Base-by-base conservation (phyloP, 2,888 invertebrate genomes). In the Neria commutata region DNA sequence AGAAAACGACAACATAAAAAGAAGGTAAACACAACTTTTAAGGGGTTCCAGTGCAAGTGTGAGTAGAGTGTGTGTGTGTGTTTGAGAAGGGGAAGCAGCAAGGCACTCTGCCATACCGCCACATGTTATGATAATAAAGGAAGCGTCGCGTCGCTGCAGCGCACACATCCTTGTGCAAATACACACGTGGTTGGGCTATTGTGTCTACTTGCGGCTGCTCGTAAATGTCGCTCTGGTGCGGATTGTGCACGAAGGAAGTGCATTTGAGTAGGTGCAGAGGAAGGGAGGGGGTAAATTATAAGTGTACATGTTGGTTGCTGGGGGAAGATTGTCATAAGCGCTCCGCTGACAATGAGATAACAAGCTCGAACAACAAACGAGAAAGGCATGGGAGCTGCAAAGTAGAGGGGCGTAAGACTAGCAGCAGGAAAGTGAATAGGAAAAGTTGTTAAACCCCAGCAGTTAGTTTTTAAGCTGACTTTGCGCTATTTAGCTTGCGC, bases 121-220 rank as follows among this genome's bases (percentile, higher is more conserved):
- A n/a, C n/a, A n/a, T n/a, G n/a, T n/a, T n/a, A n/a, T 6, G 55
- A 50, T 69, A 73, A 67, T 68, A 68, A 63, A 69, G 74, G 61
- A 67, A 72, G 72, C 58, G 64, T 14, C 37, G 6, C n/a, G 6
- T 4, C 16, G 14, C n/a, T 10, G 14, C n/a, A 17, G 58, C 59
- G 56, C 64, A 58, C 60, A 66, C 63, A 72, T 74, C 72, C 72
- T 72, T 74, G 67, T 67, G 67, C 73, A 72, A 72, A 72, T 68
- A 74, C 73, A 67, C 73, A 72, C 73, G 74, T 74, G 72, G 68
- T 70, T 68, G 68, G 68, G 71, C 19, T 17, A 19, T 6, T 42
- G n/a, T n/a, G n/a, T n/a, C n/a, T n/a, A n/a, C n/a, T n/a, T n/a
- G n/a, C n/a, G n/a, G n/a, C n/a, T n/a, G n/a, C n/a, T n/a, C n/a